Evolutionary conservation across 2,113 vertebrate species (phyloP).

Genomic region (Heteronetta atricapilla): DNA sequence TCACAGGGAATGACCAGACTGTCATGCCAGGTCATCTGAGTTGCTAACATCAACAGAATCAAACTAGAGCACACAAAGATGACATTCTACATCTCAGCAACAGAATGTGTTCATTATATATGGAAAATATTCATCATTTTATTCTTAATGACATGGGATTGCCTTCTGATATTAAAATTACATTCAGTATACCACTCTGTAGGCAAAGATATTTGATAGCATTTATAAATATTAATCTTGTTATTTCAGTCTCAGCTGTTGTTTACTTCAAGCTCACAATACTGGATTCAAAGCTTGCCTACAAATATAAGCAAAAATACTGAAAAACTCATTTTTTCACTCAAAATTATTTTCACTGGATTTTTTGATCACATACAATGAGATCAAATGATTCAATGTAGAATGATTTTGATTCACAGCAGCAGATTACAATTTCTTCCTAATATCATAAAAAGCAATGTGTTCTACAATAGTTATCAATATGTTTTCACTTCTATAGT

Average conservation of each 20-base stretch:
- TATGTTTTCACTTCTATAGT: background rate
- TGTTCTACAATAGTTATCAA: background rate
- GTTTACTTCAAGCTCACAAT: background rate
- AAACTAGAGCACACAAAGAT: background rate
- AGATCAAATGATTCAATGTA: background rate
- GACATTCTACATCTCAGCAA: background rate
- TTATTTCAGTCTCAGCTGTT: background rate
- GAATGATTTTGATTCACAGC: background rate
- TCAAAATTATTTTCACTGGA: background rate
- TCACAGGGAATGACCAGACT: background rate
- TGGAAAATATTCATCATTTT: background rate
- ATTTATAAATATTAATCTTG: constrained; percentile 5
- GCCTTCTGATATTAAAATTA: background rate
- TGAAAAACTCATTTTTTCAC: background rate
- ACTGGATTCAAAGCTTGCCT: background rate
- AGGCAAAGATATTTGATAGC: background rate
- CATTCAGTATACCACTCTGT: background rate
- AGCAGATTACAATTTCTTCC: background rate
- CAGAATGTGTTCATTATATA: background rate
- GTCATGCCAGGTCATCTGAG: background rate
- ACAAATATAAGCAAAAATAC: background rate
- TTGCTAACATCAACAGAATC: background rate
- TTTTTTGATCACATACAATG: background rate
- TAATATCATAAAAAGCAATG: background rate
- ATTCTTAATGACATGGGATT: background rate